Evolutionary conservation across 2,888 invertebrate genomes (phyloP).

Genomic region (Thereva nobilitata): DNA sequence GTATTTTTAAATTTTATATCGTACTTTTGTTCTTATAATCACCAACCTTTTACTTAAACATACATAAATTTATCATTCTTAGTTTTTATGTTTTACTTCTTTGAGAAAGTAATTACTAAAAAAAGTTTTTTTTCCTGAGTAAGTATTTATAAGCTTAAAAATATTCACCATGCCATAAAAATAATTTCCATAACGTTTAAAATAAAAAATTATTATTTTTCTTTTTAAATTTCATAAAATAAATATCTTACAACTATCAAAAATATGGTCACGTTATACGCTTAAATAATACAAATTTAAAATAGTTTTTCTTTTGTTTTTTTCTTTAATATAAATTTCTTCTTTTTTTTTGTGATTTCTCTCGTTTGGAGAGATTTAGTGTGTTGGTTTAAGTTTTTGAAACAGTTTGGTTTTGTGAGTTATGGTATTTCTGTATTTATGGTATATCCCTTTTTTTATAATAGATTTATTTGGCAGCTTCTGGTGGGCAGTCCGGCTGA

Average conservation of each 20-base stretch:
- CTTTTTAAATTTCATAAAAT: background rate
- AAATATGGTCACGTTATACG: conserved; percentile 28
- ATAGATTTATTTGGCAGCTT: conserved; percentile 72
- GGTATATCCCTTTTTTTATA: background rate
- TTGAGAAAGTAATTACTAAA: too few species aligned
- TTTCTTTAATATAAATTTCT: background rate
- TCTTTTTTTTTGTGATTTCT: background rate
- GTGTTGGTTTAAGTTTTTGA: too few species aligned
- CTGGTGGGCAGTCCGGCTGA: conserved; percentile 94
- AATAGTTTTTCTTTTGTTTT: background rate
- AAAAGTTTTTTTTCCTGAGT: too few species aligned
- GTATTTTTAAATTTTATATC: too few species aligned
- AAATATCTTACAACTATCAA: conserved; percentile 20
- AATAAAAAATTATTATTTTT: conserved; percentile 2
- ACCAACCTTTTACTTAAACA: conserved; percentile 31
- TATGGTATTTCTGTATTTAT: background rate
- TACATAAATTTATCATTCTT: background rate
- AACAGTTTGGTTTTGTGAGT: background rate
- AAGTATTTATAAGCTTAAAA: too few species aligned
- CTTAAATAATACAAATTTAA: conserved; percentile 9
- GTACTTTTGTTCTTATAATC: conserved; percentile 15
- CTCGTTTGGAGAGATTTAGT: background rate
- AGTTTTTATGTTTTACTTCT: too few species aligned
- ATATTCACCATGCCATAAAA: too few species aligned
- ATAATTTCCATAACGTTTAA: background rate